Percentiles rank a stretch among this genome's conserved stretches.
These are phyloP conservation scores for Aldrovandia affinis DNA, from an alignment of 2,797 vertebrate species.

Conservation along the genomic window DNA sequence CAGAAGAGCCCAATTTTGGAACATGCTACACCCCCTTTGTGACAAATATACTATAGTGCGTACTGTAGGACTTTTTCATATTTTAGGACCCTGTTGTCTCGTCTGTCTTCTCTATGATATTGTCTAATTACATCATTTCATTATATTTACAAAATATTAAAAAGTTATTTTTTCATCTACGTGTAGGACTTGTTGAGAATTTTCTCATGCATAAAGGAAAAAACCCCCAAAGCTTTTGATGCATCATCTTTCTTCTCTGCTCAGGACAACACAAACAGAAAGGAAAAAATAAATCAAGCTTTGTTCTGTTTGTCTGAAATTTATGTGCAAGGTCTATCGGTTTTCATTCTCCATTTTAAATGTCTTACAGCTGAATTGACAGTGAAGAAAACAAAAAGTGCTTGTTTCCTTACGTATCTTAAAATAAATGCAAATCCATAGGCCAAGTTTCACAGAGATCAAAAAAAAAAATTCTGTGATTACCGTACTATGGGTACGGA, in stretches of 20 bases:
- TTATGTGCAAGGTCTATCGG: conserved; percentile 67
- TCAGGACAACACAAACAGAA: conserved; percentile 15
- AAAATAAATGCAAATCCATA: conserved; percentile 38
- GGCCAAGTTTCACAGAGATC: conserved; percentile 61
- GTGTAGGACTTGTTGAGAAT: conserved; percentile 77
- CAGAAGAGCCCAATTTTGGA: conserved; percentile 64
- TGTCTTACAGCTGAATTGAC: conserved; percentile 66
- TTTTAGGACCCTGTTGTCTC: conserved; percentile 68
- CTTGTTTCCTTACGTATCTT: conserved; percentile 36
- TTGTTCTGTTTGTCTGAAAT: conserved; percentile 65
- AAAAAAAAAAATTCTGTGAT: conserved; percentile 11
- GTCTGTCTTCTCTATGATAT: conserved; percentile 51
- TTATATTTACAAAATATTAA: conserved; percentile 96
- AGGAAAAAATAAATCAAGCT: conserved; percentile 44
- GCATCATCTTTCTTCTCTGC: not conserved
- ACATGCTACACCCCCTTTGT: conserved; percentile 31
- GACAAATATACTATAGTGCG: not conserved
- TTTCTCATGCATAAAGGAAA: conserved; percentile 90
- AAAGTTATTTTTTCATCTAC: conserved; percentile 91
- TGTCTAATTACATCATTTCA: conserved; percentile 74
- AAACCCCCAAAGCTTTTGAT: not conserved
- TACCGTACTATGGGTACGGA: conserved; percentile 2
- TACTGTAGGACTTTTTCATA: conserved; percentile 59
- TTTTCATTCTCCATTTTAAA: conserved; percentile 56
- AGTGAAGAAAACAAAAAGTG: conserved; percentile 67